Evolutionary conservation across 2,888 invertebrate genomes (phyloP), one percentile per base, ranked within the genome.

Genomic region (Cerastis leucographa): DNA sequence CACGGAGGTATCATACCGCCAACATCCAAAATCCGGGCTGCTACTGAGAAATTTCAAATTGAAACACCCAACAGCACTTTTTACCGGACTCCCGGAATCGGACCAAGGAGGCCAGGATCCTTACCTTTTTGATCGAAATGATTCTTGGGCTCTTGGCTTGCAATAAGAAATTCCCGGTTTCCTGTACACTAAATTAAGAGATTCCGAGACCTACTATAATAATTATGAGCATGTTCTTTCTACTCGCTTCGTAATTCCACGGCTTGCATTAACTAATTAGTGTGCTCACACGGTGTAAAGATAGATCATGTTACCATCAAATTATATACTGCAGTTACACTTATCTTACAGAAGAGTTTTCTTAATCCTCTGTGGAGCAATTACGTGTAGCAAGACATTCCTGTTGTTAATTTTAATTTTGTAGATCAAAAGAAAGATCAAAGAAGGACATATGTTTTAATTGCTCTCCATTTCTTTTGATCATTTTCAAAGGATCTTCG

Each of bases 251-350:
- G 74, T 81, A 72, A 77, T 76, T 74, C 67, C 64, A 72, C 72
- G 65, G 74, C 70, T 73, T 71, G 35, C 65, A 74, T 87, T 80
- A 76, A 49, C 78, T 83, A 88, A 89, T 90, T 90, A 89, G 67
- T 72, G 83, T 75, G 87, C 74, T 84, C 88, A 78, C 83, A 56
- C 29, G 51, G 80, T 88, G 88, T 89, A 86, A 90, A 90, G 89
- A 91, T 91, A 78, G 74, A 89, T 87, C 84, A 85, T 71, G 67
- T 59, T 74, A 71, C 72, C 73, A 83, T 83, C 80, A 87, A 88
- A 87, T 87, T 86, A 86, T 78, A 72, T 72, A 74, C 70, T 76
- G 69, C 68, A 79, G 66, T 77, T 68, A 74, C 64, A 74, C 79
- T 88, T 86, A 88, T 87, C 81, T 84, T 62, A 35, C 66, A 59